phyloP scores from a whole-genome alignment of 2,888 invertebrate species.

The Hyposoter didymator region DNA sequence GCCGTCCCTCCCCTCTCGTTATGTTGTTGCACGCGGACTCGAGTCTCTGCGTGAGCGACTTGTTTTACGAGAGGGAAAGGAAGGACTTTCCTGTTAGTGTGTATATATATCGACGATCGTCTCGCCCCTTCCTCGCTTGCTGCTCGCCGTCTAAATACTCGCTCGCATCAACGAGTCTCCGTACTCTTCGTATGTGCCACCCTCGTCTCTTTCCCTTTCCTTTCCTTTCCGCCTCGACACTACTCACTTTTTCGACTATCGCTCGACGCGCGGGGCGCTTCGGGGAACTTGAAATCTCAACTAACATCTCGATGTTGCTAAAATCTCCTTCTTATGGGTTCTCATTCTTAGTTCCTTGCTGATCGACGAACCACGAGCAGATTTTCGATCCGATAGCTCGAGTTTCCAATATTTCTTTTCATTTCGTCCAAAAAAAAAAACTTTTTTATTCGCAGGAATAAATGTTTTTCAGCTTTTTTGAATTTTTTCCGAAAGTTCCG shows the following conservation, averaged over 20 bases:
- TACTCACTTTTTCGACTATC: slow-evolving; percentile 15
- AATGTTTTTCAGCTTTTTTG: too few species aligned
- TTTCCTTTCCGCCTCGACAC: not conserved
- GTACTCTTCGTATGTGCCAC: not conserved
- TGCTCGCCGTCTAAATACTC: slow-evolving; percentile 2
- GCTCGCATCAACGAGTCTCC: not conserved
- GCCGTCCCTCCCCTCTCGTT: slow-evolving; percentile 44
- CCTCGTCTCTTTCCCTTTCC: not conserved
- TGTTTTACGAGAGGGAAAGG: slow-evolving; percentile 61
- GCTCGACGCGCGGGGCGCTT: not conserved
- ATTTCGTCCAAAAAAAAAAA: too few species aligned
- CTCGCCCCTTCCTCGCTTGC: slow-evolving; percentile 8
- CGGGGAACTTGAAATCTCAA: not conserved
- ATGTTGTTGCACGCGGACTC: not conserved
- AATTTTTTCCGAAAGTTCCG: not conserved
- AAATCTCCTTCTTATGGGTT: not conserved
- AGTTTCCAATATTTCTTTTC: too few species aligned
- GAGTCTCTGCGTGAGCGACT: slow-evolving; percentile 40
- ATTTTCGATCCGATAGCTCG: not conserved
- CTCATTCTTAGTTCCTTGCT: not conserved
- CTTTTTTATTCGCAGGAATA: too few species aligned
- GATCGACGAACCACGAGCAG: not conserved
- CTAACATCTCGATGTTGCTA: not conserved
- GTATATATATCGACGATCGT: slow-evolving; percentile 36
- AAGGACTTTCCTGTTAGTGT: slow-evolving; percentile 63